Percentiles rank a stretch among this genome's conserved stretches.
Conservation (phyloP, 2,797 vertebrate species). For the Sebastes hubbsi region DNA sequence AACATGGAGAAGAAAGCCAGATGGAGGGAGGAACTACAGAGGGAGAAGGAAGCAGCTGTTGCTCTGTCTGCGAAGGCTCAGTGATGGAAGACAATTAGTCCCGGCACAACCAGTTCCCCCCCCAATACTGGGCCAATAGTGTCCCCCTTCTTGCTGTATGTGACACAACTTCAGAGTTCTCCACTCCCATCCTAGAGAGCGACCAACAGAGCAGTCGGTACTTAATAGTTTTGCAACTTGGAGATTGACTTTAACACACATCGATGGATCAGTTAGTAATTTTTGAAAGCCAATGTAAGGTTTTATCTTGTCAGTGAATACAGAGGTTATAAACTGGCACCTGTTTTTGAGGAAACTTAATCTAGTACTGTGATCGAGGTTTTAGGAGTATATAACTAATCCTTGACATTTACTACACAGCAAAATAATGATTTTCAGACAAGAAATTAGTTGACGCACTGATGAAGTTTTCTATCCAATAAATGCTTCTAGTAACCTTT, state of each 20-base stretch:
- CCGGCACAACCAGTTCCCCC: neutral
- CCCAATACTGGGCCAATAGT: neutral
- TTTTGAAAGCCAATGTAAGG: neutral
- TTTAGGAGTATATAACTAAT: neutral
- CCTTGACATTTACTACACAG: neutral
- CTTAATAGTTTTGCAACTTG: neutral
- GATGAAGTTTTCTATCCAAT: neutral
- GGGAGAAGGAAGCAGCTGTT: slow-evolving; percentile 28
- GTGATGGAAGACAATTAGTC: slow-evolving; percentile 38
- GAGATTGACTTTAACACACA: neutral
- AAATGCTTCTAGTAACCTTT: neutral
- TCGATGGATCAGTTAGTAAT: neutral
- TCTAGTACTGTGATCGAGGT: neutral
- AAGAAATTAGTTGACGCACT: neutral
- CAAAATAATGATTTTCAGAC: neutral
- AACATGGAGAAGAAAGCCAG: slow-evolving; percentile 91
- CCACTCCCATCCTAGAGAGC: neutral
- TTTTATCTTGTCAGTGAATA: neutral
- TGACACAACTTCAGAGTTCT: neutral
- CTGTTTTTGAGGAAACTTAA: neutral
- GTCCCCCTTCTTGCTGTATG: neutral
- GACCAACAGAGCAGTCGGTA: neutral
- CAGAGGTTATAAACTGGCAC: neutral
- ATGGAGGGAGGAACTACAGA: slow-evolving; percentile 79
- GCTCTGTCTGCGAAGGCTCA: slow-evolving; percentile 63